Evolutionary conservation across 2,797 vertebrate species (phyloP).

Genomic region (Meriones psammophilus): DNA sequence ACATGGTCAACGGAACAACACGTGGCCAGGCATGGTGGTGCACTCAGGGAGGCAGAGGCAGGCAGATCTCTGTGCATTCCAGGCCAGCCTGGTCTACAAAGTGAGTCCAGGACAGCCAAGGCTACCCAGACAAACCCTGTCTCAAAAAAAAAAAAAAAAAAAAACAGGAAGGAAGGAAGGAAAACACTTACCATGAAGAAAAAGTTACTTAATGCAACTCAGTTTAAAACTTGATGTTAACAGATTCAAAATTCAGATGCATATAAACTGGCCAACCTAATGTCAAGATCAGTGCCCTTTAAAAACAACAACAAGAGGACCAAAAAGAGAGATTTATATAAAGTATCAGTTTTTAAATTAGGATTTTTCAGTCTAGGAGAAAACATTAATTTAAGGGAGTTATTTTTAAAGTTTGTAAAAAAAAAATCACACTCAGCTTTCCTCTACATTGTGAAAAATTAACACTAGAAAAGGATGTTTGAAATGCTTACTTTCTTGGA

Average conservation of each 20-base stretch:
- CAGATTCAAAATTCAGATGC: constrained; percentile 25
- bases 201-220: constrained; percentile 7
- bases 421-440: constrained; percentile 31
- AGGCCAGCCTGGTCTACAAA: too few species aligned
- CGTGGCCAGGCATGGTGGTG: too few species aligned
- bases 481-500: constrained; percentile 30
- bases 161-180: too few species aligned
- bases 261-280: background rate
- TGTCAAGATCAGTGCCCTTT: background rate
- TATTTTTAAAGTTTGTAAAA: constrained; percentile 52
- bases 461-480: background rate
- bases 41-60: too few species aligned
- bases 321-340: constrained; percentile 1
- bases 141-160: too few species aligned
- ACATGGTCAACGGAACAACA: background rate
- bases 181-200: background rate
- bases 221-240: constrained; percentile 1
- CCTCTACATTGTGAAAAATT: constrained; percentile 16
- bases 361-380: constrained; percentile 8
- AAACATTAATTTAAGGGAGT: constrained; percentile 53
- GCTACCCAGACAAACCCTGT: too few species aligned
- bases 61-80: too few species aligned
- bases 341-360: constrained; percentile 50
- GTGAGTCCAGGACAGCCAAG: too few species aligned
- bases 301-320: constrained; percentile 49